Conservation (phyloP, 2,797 vertebrate genomes). For the Chloroceryle inda region DNA sequence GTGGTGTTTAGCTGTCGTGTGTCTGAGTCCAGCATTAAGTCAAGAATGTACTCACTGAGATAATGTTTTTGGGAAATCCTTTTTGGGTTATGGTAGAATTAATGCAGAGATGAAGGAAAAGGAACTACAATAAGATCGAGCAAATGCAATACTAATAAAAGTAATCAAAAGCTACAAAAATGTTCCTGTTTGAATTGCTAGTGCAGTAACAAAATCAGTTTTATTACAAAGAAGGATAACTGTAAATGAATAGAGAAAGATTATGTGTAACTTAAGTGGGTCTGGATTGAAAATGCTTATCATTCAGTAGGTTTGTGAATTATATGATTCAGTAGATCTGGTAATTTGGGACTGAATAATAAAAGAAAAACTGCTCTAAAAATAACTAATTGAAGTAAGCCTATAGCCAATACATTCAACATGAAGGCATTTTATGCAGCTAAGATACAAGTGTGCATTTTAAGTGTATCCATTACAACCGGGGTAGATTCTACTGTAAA, state of each 20-base stretch:
- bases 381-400: not conserved
- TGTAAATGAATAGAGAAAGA: not conserved
- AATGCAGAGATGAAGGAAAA: not conserved
- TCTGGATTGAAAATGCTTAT: not conserved
- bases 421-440: not conserved
- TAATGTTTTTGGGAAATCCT: not conserved
- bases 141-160: not conserved
- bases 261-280: not conserved
- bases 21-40: not conserved
- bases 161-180: not conserved
- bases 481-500: not conserved
- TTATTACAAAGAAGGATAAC: not conserved
- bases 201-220: not conserved
- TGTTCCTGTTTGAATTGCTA: not conserved
- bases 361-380: not conserved
- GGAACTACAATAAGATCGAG: not conserved
- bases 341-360: not conserved
- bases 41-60: conserved; percentile 1
- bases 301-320: not conserved
- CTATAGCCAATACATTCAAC: not conserved
- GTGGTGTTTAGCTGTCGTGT: not conserved
- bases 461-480: rapidly evolving
- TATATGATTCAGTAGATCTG: not conserved
- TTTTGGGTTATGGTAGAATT: not conserved
- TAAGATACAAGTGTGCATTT: not conserved